Conservation (phyloP, 2,113 vertebrate species). For the Proterorhinus semilunaris region DNA sequence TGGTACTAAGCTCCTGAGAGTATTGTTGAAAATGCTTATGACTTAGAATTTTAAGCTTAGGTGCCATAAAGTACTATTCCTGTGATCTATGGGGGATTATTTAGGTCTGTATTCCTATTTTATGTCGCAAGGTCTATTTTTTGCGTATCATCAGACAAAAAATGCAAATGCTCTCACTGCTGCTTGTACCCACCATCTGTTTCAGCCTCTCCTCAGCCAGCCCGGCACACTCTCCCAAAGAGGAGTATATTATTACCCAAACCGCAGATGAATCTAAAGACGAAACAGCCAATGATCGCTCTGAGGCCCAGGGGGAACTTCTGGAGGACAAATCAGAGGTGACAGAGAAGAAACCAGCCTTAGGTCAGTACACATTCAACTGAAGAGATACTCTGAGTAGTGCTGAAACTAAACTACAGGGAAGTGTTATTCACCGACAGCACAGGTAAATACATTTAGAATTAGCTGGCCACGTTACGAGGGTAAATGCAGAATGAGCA, state of each 20-base stretch:
- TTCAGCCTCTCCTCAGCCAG: slow-evolving; percentile 91
- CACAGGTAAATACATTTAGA: too few species aligned
- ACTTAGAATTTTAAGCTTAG: slow-evolving; percentile 26
- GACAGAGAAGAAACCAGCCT: slow-evolving; percentile 81
- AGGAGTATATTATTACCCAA: slow-evolving; percentile 71
- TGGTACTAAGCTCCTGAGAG: slow-evolving; percentile 9
- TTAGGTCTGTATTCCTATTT: slow-evolving; percentile 41
- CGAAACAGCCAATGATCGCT: slow-evolving; percentile 59
- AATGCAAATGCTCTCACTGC: slow-evolving; percentile 41
- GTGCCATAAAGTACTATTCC: slow-evolving; percentile 29
- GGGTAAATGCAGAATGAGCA: too few species aligned
- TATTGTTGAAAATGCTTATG: slow-evolving; percentile 23
- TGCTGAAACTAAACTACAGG: not conserved
- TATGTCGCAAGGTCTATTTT: slow-evolving; percentile 50
- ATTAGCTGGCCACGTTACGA: too few species aligned
- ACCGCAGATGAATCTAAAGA: slow-evolving; percentile 79
- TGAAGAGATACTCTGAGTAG: slow-evolving; percentile 2
- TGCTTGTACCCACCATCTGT: slow-evolving; percentile 60
- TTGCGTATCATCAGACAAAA: slow-evolving; percentile 50
- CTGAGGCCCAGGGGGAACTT: slow-evolving; percentile 80
- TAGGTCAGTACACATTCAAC: slow-evolving; percentile 63
- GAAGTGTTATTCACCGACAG: too few species aligned
- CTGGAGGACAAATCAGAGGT: slow-evolving; percentile 79
- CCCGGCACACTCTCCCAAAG: slow-evolving; percentile 86
- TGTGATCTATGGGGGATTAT: slow-evolving; percentile 22